Evolutionary conservation across 2,888 invertebrate species (phyloP).

Genomic region (Ennomos fuscantarius): DNA sequence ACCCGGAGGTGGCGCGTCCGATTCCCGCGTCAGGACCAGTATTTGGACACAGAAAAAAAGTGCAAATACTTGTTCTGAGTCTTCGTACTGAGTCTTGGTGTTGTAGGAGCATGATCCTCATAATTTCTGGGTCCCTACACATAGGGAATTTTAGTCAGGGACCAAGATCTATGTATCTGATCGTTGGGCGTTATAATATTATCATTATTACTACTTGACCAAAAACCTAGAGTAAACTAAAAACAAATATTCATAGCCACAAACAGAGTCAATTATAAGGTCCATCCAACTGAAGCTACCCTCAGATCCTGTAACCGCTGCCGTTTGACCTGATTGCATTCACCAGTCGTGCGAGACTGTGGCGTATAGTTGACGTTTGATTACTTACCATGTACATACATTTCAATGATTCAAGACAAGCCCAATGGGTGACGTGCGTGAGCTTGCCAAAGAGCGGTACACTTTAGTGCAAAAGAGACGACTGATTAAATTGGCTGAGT

Average conservation of each 20-base stretch:
- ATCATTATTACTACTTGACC: too few species aligned
- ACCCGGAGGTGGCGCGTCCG: too few species aligned
- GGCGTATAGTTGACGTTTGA: constrained; percentile 35
- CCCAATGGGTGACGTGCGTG: constrained; percentile 36
- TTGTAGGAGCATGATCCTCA: too few species aligned
- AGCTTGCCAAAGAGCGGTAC: constrained; percentile 26
- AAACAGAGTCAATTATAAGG: neutral
- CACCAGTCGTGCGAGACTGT: constrained; percentile 1
- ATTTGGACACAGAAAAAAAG: too few species aligned
- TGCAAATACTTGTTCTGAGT: too few species aligned
- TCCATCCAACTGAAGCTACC: neutral
- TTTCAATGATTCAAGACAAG: constrained; percentile 44
- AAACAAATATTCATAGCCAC: neutral
- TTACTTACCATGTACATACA: constrained; percentile 54
- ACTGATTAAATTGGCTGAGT: constrained; percentile 27
- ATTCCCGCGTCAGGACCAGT: too few species aligned
- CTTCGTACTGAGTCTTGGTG: too few species aligned
- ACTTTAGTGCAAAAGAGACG: constrained; percentile 22
- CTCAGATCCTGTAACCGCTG: neutral
- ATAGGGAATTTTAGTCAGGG: too few species aligned
- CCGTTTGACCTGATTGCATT: constrained; percentile 20
- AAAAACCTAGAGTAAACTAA: neutral
- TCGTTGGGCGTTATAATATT: too few species aligned
- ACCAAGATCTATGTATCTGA: too few species aligned
- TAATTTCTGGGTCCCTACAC: too few species aligned